These are phyloP conservation scores for Yponomeuta sedellus DNA, from an alignment of 2,888 invertebrate genomes.

Conservation along the genomic window DNA sequence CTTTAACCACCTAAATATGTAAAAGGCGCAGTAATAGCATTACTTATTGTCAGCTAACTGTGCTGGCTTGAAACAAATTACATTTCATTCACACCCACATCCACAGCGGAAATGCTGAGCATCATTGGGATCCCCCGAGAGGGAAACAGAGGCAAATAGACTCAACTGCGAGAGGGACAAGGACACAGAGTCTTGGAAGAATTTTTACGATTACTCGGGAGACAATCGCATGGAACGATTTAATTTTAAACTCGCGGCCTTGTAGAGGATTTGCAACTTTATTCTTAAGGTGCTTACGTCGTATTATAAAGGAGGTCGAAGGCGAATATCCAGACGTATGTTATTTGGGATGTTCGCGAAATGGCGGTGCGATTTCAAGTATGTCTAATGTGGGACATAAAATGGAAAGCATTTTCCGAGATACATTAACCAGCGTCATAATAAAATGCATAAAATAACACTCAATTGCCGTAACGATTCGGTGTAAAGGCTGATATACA, in stretches of 20 bases:
- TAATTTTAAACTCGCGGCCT: constrained; percentile 39
- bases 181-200: constrained; percentile 32
- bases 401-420: not conserved
- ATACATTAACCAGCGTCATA: not conserved
- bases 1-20: not conserved
- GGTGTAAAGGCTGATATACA: no score
- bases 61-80: constrained; percentile 2
- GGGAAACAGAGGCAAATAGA: constrained; percentile 27
- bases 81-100: constrained; percentile 31
- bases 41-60: constrained; percentile 5
- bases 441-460: not conserved
- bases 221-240: constrained; percentile 46
- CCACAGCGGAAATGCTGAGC: constrained; percentile 44
- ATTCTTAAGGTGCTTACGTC: not conserved
- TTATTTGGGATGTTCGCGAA: constrained; percentile 3
- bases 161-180: constrained; percentile 22
- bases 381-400: constrained; percentile 1
- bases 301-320: constrained; percentile 20
- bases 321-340: not conserved
- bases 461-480: not conserved
- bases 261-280: constrained; percentile 25
- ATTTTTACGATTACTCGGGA: constrained; percentile 56
- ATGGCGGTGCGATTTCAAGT: not conserved
- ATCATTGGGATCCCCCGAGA: constrained; percentile 25
- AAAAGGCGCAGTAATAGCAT: not conserved